These are phyloP conservation scores for Drosophila tanythrix DNA, from an alignment of 2,888 invertebrate species.

Conservation along the genomic window DNA sequence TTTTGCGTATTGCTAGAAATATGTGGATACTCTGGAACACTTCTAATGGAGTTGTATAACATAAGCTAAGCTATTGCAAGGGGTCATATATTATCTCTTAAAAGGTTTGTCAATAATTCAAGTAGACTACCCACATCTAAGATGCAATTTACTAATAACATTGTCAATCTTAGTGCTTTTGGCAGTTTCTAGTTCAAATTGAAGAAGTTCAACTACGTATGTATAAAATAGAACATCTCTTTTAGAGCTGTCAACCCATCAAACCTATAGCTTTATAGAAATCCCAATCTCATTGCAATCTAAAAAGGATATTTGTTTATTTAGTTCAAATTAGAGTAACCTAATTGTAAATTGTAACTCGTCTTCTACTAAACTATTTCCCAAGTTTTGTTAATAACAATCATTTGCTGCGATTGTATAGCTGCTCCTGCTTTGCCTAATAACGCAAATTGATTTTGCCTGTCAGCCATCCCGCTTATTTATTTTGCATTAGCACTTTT, in stretches of 20 bases:
- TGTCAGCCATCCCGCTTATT: conserved; percentile 67
- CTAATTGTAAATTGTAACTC: not conserved
- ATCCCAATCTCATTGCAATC: not conserved
- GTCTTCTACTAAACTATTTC: not conserved
- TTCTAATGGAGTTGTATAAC: not conserved
- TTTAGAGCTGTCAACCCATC: not conserved
- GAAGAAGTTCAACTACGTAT: not conserved
- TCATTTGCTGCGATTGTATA: conserved; percentile 43
- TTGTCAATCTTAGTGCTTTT: not conserved
- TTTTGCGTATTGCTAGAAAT: not conserved
- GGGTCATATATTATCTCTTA: no score
- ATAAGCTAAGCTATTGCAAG: not conserved
- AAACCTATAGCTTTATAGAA: not conserved
- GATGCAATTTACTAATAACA: not conserved
- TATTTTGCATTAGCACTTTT: conserved; percentile 81
- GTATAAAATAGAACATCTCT: not conserved
- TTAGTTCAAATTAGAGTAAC: not conserved
- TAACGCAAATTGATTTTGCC: conserved; percentile 77
- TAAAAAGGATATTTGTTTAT: not conserved
- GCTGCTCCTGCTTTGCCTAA: conserved; percentile 47
- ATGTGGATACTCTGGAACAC: not conserved
- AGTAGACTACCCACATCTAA: not conserved
- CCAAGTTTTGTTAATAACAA: conserved; percentile 20
- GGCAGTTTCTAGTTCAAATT: not conserved
- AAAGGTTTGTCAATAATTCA: not conserved